Percentiles rank a stretch among this genome's conserved stretches.
phyloP scores from a whole-genome alignment of 2,113 vertebrate genomes.

The Cepphus grylle region DNA sequence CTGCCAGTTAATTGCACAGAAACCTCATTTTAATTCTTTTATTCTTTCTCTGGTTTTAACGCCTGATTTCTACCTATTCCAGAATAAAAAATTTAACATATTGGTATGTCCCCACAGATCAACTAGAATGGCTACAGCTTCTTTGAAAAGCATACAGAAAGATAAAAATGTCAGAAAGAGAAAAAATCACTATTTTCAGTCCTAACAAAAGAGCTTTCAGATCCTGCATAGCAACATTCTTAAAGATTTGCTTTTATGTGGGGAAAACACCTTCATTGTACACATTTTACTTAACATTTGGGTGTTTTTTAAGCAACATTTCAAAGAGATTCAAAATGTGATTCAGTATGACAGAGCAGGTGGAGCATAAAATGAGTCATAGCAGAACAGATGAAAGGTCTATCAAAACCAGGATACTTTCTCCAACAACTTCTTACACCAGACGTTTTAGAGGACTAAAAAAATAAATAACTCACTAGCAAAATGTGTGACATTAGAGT shows the following conservation, averaged over 20 bases:
- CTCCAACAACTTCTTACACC: neutral
- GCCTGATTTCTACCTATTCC: neutral
- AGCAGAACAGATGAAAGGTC: constrained; percentile 20
- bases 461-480: neutral
- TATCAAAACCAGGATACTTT: constrained; percentile 4
- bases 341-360: constrained; percentile 8
- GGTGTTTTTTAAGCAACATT: neutral
- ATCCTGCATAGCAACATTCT: neutral
- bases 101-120: neutral
- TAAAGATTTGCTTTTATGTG: neutral
- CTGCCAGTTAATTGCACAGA: neutral
- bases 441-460: constrained; percentile 8
- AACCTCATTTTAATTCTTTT: neutral
- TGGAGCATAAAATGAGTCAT: constrained; percentile 18
- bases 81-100: neutral
- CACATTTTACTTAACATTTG: neutral
- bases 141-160: neutral
- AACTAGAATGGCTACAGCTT: neutral
- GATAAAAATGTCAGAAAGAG: neutral
- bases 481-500: neutral
- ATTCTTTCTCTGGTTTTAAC: neutral
- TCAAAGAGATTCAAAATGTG: neutral
- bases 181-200: neutral
- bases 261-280: neutral
- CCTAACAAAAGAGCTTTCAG: neutral